phyloP scores from a whole-genome alignment of 2,888 invertebrate genomes.

The Chaetogeoica ovagalla region DNA sequence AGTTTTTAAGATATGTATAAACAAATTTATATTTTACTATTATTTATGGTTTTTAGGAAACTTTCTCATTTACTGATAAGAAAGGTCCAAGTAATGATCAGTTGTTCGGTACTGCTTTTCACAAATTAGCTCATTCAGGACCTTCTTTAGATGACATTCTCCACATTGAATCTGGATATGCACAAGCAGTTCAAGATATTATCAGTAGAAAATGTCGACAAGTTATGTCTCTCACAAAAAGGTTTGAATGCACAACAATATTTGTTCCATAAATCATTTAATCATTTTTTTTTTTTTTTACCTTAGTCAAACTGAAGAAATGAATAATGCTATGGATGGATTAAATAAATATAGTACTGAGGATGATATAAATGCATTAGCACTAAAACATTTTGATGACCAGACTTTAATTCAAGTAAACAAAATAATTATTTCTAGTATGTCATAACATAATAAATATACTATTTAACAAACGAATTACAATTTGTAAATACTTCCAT shows the following conservation, averaged over 20 bases:
- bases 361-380: constrained; percentile 81
- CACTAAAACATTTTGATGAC: constrained; percentile 78
- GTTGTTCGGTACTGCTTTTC: constrained; percentile 82
- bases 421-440: constrained; percentile 3
- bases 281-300: constrained; percentile 2
- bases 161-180: constrained; percentile 84
- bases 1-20: neutral
- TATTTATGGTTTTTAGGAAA: constrained; percentile 65
- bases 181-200: constrained; percentile 75
- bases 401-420: constrained; percentile 80
- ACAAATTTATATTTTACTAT: neutral
- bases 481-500: too few species aligned
- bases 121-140: constrained; percentile 75
- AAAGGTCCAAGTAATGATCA: constrained; percentile 82
- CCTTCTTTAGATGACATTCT: constrained; percentile 85
- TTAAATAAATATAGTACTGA: constrained; percentile 79
- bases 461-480: too few species aligned
- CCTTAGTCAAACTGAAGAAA: constrained; percentile 80
- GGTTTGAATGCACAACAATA: neutral
- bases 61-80: constrained; percentile 80
- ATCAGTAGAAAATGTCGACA: constrained; percentile 74
- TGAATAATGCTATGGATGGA: constrained; percentile 81
- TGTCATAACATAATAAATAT: neutral
- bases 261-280: neutral
- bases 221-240: constrained; percentile 61